phyloP scores from a whole-genome alignment of 2,888 invertebrate species.

The Dioctria rufipes region DNA sequence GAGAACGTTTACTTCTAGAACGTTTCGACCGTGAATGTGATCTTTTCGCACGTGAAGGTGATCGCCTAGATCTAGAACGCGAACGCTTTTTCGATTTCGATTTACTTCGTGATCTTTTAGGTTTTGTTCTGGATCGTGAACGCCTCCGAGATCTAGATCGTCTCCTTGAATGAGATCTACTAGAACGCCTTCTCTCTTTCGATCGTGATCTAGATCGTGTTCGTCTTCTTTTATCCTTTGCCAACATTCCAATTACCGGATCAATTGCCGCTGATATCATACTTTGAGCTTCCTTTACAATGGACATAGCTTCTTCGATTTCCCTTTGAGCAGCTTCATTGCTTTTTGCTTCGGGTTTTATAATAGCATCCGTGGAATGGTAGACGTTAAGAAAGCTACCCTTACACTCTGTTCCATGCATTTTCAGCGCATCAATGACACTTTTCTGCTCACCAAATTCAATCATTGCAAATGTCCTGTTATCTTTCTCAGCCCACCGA shows the following conservation, averaged over 20 bases:
- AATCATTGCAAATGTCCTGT: slow-evolving; percentile 85
- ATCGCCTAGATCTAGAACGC: slow-evolving; percentile 72
- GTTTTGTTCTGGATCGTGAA: slow-evolving; percentile 70
- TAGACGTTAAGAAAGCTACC: slow-evolving; percentile 81
- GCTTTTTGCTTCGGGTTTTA: slow-evolving; percentile 94
- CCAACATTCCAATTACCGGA: slow-evolving; percentile 88
- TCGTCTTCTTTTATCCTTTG: slow-evolving; percentile 84
- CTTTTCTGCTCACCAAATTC: slow-evolving; percentile 95
- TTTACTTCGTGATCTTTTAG: slow-evolving; percentile 56
- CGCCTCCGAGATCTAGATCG: slow-evolving; percentile 76
- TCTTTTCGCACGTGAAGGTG: slow-evolving; percentile 66
- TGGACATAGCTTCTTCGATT: slow-evolving; percentile 97
- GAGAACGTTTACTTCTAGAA: slow-evolving; percentile 72
- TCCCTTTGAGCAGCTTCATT: slow-evolving; percentile 96
- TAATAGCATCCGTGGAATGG: slow-evolving; percentile 93
- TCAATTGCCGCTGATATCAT: slow-evolving; percentile 95
- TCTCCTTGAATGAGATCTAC: slow-evolving; percentile 75
- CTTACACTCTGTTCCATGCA: slow-evolving; percentile 86
- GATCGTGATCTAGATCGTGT: slow-evolving; percentile 71
- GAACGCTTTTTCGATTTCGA: slow-evolving; percentile 71
- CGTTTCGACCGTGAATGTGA: slow-evolving; percentile 69
- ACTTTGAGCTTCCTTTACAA: slow-evolving; percentile 96
- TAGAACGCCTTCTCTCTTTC: slow-evolving; percentile 70
- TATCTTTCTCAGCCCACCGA: slow-evolving; percentile 89
- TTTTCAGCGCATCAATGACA: slow-evolving; percentile 86